Percentiles rank a stretch among this genome's conserved stretches.
Evolutionary conservation across 2,888 invertebrate genomes (phyloP).

Genomic region (Heliconius charithonia): DNA sequence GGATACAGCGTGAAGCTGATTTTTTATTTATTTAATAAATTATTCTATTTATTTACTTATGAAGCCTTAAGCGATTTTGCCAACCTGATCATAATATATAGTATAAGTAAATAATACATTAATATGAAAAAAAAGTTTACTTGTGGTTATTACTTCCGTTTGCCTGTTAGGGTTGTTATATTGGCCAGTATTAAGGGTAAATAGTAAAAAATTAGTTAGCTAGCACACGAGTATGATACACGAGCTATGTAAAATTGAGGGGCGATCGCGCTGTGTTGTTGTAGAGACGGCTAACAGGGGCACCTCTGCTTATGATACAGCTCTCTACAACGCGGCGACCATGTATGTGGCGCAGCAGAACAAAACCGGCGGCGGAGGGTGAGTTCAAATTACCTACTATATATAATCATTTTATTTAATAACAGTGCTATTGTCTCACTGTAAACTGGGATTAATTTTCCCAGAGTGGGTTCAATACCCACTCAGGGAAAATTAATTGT

Average conservation of each 20-base stretch:
- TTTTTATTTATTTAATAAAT: conserved; percentile 5
- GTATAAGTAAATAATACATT: too few species aligned
- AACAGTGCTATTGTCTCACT: neutral
- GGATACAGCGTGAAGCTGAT: too few species aligned
- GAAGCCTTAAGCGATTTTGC: conserved; percentile 39
- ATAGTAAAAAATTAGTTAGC: conserved; percentile 26
- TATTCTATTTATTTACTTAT: neutral
- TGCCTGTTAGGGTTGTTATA: neutral
- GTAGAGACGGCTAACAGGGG: conserved; percentile 85
- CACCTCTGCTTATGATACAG: conserved; percentile 96
- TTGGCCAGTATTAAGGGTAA: neutral
- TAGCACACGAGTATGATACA: conserved; percentile 21
- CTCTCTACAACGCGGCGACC: conserved; percentile 97
- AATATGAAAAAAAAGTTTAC: too few species aligned
- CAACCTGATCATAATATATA: conserved; percentile 7
- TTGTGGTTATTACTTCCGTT: too few species aligned
- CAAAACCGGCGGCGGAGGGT: conserved; percentile 79
- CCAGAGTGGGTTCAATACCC: too few species aligned
- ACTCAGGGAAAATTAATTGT: too few species aligned
- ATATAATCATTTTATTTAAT: neutral
- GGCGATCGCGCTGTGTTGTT: conserved; percentile 53
- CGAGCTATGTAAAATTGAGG: conserved; percentile 38
- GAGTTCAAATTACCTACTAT: conserved; percentile 50
- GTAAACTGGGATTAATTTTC: too few species aligned
- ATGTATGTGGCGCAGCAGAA: conserved; percentile 95